Evolutionary conservation across 2,888 invertebrate species (phyloP).

Genomic region (Polydrusus tereticollis): DNA sequence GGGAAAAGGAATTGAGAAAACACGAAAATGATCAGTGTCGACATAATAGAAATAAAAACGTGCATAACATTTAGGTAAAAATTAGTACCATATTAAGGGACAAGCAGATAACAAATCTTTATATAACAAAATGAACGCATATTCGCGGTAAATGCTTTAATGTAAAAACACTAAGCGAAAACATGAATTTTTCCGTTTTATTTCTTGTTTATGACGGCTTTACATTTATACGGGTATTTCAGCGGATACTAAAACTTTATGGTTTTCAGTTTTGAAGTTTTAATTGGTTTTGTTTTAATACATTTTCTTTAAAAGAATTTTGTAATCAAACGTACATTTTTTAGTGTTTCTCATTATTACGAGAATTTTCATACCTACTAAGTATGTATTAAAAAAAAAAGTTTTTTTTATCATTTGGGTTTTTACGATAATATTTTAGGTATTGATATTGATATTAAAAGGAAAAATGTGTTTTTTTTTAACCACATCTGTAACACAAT

Average conservation of each 20-base stretch:
- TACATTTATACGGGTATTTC: slow-evolving; percentile 9
- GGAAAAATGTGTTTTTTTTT: neutral
- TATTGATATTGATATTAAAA: too few species aligned
- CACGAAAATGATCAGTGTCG: too few species aligned
- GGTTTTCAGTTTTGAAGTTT: slow-evolving; percentile 4
- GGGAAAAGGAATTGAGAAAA: too few species aligned
- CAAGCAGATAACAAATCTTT: neutral
- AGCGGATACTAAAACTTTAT: slow-evolving; percentile 12
- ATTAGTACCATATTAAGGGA: neutral
- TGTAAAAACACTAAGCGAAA: slow-evolving; percentile 5
- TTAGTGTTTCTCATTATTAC: too few species aligned
- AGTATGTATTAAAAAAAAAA: too few species aligned
- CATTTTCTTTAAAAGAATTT: neutral
- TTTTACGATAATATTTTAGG: too few species aligned
- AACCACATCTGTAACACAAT: neutral
- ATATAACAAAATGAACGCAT: slow-evolving; percentile 7
- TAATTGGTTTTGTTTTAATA: slow-evolving; percentile 6
- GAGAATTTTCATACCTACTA: too few species aligned
- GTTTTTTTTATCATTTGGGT: too few species aligned
- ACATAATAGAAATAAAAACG: too few species aligned
- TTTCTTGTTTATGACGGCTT: slow-evolving; percentile 11
- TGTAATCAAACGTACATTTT: neutral
- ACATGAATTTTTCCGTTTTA: slow-evolving; percentile 11
- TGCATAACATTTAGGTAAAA: neutral
- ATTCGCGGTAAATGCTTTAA: slow-evolving; percentile 2